A percentile compares a stretch with the other conserved stretches of the same genome.
phyloP scores from a whole-genome alignment of 2,113 vertebrate genomes.

The Oreocharis arfaki region DNA sequence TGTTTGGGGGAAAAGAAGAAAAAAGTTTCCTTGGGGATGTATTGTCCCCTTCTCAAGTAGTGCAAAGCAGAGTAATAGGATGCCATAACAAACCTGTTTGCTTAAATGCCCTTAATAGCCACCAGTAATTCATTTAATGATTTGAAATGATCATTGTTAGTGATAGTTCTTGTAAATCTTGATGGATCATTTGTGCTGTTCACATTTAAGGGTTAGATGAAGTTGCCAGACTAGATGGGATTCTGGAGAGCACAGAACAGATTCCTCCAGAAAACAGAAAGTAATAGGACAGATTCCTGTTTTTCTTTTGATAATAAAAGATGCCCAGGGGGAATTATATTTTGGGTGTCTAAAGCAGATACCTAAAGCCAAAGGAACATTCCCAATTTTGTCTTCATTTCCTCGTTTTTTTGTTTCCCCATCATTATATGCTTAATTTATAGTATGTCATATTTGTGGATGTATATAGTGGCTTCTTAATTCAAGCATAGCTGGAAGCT shows the following conservation, averaged over 20 bases:
- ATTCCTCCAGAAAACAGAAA: neutral
- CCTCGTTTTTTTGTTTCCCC: neutral
- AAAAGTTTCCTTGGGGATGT: neutral
- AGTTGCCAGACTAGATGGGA: neutral
- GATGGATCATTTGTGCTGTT: neutral
- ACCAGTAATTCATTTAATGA: neutral
- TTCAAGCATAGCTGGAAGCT: neutral
- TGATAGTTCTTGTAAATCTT: neutral
- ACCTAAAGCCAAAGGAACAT: neutral
- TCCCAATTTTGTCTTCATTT: neutral
- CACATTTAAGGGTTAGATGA: neutral
- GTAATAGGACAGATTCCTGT: neutral
- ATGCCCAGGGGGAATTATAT: neutral
- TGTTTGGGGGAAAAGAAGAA: accelerated
- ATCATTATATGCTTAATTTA: neutral
- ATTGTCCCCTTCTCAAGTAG: neutral
- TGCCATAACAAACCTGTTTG: neutral
- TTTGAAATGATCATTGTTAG: neutral
- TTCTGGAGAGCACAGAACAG: neutral
- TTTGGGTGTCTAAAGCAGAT: neutral
- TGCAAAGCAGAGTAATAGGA: neutral
- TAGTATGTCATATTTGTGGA: neutral
- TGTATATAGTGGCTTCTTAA: neutral
- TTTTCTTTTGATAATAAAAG: neutral
- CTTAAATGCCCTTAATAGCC: neutral